These are phyloP conservation scores for Poecilia latipinna DNA, from an alignment of 2,113 vertebrate species.

Conservation along the genomic window DNA sequence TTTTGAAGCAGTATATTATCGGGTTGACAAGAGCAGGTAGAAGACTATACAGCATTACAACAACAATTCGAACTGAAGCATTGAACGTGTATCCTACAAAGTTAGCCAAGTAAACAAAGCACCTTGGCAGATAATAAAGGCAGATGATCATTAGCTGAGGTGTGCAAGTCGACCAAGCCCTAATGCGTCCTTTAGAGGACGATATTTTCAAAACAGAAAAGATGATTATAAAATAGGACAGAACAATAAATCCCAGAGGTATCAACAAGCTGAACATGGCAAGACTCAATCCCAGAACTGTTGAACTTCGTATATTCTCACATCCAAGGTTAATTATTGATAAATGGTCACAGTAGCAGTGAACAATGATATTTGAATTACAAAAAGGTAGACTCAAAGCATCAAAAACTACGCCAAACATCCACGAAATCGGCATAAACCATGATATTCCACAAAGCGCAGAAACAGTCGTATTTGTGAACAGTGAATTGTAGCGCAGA, in stretches of 20 bases:
- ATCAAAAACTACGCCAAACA: conserved; percentile 32
- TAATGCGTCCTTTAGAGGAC: conserved; percentile 30
- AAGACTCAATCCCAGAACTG: not conserved
- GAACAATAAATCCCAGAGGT: conserved; percentile 63
- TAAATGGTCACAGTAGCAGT: conserved; percentile 69
- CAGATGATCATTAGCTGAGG: conserved; percentile 68
- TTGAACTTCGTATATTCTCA: conserved; percentile 5
- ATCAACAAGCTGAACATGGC: conserved; percentile 63
- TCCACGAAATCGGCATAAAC: conserved; percentile 30
- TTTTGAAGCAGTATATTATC: conserved; percentile 71
- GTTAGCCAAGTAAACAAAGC: conserved; percentile 66
- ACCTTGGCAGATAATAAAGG: conserved; percentile 67
- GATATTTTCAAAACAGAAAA: conserved; percentile 49
- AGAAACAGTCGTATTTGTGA: conserved; percentile 50
- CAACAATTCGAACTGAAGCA: conserved; percentile 31
- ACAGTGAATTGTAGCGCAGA: conserved; percentile 53
- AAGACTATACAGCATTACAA: conserved; percentile 71
- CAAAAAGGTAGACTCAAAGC: conserved; percentile 58
- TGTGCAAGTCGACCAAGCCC: conserved; percentile 66
- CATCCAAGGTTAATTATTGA: conserved; percentile 53
- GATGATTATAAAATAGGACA: conserved; percentile 68
- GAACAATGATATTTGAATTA: conserved; percentile 60
- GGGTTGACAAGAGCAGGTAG: conserved; percentile 70
- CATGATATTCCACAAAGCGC: conserved; percentile 59
- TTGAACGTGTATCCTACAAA: conserved; percentile 44